These are phyloP conservation scores for Malachius bipustulatus DNA, from an alignment of 2,888 invertebrate species.

Conservation along the genomic window DNA sequence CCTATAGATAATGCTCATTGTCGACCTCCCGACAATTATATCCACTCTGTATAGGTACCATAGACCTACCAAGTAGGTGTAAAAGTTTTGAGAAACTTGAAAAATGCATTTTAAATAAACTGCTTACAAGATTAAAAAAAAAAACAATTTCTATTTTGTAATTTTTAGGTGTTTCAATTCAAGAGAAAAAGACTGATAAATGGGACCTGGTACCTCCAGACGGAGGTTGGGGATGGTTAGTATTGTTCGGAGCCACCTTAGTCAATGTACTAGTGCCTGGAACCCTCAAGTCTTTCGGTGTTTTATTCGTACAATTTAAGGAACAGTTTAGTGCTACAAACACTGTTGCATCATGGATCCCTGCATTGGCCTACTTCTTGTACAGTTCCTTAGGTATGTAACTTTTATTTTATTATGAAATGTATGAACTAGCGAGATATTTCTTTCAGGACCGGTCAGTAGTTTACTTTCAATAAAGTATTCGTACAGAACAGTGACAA, in stretches of 20 bases:
- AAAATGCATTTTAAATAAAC: too few species aligned
- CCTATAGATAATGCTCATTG: too few species aligned
- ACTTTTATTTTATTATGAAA: too few species aligned
- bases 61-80: too few species aligned
- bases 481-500: conserved; percentile 72
- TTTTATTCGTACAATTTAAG: conserved; percentile 69
- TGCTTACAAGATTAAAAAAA: too few species aligned
- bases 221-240: conserved; percentile 78
- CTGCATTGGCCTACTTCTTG: conserved; percentile 77
- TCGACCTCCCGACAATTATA: too few species aligned
- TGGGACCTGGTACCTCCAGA: conserved; percentile 67
- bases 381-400: conserved; percentile 74
- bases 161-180: too few species aligned
- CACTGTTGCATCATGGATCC: conserved; percentile 68
- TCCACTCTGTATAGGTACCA: too few species aligned
- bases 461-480: conserved; percentile 74
- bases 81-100: too few species aligned
- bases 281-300: conserved; percentile 79
- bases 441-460: conserved; percentile 63
- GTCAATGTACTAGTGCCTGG: conserved; percentile 80
- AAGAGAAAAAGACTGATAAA: conserved; percentile 29
- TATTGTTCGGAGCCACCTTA: conserved; percentile 59
- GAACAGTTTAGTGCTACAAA: conserved; percentile 65
- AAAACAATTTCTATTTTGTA: too few species aligned
- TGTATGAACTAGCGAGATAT: background rate